Conservation (phyloP, 2,888 invertebrate genomes). For the Notodonta dromedarius region DNA sequence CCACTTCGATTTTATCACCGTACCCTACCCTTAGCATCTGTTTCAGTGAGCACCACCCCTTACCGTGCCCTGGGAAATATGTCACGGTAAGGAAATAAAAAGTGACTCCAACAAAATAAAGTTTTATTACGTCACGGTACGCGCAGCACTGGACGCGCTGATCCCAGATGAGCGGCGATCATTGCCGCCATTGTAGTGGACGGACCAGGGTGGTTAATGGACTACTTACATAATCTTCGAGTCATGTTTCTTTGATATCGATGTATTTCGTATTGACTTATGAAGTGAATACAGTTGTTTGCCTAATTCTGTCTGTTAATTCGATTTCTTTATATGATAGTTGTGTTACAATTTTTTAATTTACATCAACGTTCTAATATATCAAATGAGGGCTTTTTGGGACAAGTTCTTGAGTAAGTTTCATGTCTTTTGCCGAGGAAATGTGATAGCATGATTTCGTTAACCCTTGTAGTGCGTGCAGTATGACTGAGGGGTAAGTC, state of each 20-base stretch:
- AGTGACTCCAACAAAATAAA: conserved; percentile 55
- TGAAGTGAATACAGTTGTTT: too few species aligned
- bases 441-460: too few species aligned
- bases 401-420: too few species aligned
- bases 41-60: conserved; percentile 24
- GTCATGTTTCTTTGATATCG: conserved; percentile 11
- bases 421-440: too few species aligned
- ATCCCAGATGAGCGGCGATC: conserved; percentile 31
- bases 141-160: conserved; percentile 13
- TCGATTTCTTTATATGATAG: too few species aligned
- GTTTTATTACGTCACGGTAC: conserved; percentile 50
- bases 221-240: conserved; percentile 26
- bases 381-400: too few species aligned
- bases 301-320: too few species aligned
- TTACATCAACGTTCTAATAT: too few species aligned
- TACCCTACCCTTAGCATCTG: neutral
- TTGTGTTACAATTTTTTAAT: too few species aligned
- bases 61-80: conserved; percentile 73
- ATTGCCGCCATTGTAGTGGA: conserved; percentile 23
- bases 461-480: too few species aligned
- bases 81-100: conserved; percentile 51
- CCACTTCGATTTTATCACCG: neutral
- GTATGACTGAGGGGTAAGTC: too few species aligned
- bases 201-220: conserved; percentile 26
- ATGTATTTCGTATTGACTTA: neutral